phyloP scores from a whole-genome alignment of 2,113 vertebrate species.

The Platichthys flesus region DNA sequence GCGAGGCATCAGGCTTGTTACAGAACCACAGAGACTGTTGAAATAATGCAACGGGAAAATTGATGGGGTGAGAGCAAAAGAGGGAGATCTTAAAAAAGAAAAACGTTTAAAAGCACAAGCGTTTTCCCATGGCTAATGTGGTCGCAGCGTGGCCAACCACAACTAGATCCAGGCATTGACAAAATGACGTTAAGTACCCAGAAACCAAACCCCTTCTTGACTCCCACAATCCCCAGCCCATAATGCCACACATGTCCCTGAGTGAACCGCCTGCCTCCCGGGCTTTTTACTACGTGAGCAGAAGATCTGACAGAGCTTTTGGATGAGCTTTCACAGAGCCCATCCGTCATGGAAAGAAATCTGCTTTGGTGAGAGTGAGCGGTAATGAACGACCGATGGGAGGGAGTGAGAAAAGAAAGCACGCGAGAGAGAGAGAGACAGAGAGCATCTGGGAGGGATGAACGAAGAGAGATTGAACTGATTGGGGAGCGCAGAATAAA shows the following conservation, averaged over 20 bases:
- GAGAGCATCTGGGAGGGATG: slow-evolving; percentile 58
- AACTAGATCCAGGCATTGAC: slow-evolving; percentile 38
- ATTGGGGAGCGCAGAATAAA: slow-evolving; percentile 55
- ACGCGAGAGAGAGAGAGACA: slow-evolving; percentile 1
- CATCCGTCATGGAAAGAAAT: slow-evolving; percentile 68
- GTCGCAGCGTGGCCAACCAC: slow-evolving; percentile 32
- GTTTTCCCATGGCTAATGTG: slow-evolving; percentile 33
- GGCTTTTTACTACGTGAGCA: slow-evolving; percentile 38
- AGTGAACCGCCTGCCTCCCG: slow-evolving; percentile 41
- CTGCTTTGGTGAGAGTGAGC: slow-evolving; percentile 58
- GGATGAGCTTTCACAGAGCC: slow-evolving; percentile 46
- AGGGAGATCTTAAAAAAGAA: slow-evolving; percentile 28
- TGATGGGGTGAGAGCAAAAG: slow-evolving; percentile 47
- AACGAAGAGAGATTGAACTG: slow-evolving; percentile 67
- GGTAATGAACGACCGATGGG: slow-evolving; percentile 56
- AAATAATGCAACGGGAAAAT: slow-evolving; percentile 55
- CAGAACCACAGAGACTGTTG: slow-evolving; percentile 60
- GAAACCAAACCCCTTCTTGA: neutral
- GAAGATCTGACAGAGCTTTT: slow-evolving; percentile 56
- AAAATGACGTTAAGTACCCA: slow-evolving; percentile 16
- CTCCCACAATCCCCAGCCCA: slow-evolving; percentile 17
- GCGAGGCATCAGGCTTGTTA: slow-evolving; percentile 30
- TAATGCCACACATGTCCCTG: slow-evolving; percentile 37
- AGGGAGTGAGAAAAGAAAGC: slow-evolving; percentile 8
- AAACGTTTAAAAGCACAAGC: neutral